Base-by-base conservation (phyloP, 2,113 vertebrate genomes). In the Odontophorus gujanensis region DNA sequence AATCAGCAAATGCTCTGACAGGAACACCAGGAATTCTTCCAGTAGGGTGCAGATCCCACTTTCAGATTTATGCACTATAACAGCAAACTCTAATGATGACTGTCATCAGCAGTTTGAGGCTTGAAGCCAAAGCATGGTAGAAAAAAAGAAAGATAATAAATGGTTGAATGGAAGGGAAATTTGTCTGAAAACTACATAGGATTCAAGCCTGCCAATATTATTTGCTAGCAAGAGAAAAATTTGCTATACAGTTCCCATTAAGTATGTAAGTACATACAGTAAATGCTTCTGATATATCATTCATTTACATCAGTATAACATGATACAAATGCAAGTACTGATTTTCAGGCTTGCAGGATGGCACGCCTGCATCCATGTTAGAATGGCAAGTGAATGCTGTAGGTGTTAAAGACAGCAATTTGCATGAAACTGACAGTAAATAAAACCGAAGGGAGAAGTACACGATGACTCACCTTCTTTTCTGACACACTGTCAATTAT, bases 401-500 rank as follows among this genome's bases (percentile, higher is more conserved):
- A 21, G 14, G 36, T 14, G 40, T 17, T 34, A 55, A 36, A 18
- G 38, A 25, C 7, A 61, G 13, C 30, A n/a, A 24, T 21, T 0
- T 45, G 32, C 43, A 40, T 0, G 4, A 36, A 48, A 71, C 14
- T 4, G n/a, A 67, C 7, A 51, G 48, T 11, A 71, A 59, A 11
- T 8, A 14, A 25, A 19, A 32, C 1, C 25, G 30, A 66, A 66
- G 15, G 16, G 21, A 34, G 19, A 57, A 22, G 58, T 21, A 16
- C 6, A 21, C 24, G 40, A 3, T 2, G 51, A 76, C 96, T 96
- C 95, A 99, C 99, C 95, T 98, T 98, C 90, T 96, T 99, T 96
- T 99, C 97, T 1, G 97, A 95, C 47, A 98, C 89, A 43, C 87
- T 98, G 78, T 97, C 97, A 57, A 99, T 98, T 24, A 98, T 98